Base-by-base conservation (phyloP, 2,113 vertebrate genomes). In the Nipponia nippon region DNA sequence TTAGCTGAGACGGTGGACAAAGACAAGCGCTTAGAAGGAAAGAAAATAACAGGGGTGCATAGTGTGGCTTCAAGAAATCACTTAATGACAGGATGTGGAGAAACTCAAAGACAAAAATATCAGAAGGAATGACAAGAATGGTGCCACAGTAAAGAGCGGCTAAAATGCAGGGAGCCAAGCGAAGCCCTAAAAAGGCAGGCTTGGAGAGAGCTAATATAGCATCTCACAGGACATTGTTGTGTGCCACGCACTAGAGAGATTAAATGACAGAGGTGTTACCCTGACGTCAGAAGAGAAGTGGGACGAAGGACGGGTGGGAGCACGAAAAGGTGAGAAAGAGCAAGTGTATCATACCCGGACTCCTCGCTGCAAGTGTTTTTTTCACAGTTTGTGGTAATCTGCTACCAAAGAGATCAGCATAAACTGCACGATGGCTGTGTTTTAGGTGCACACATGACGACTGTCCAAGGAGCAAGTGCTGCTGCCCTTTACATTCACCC, bases 51-150 rank as follows among this genome's bases (percentile, higher is more conserved):
- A 96, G 94, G 90, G 92, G 44, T 67, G 34, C n/a, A 6, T 77
- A 83, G 16, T 71, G 89, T 63, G 91, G 95, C 91, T 97, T 96
- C 89, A 90, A 81, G 76, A 81, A 96, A 92, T 87, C 75, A 38
- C 61, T 80, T 96, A 94, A 96, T 92, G 85, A 95, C 93, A 94
- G 96, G 95, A 96, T 96, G 92, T 90, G 90, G 91, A 89, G 91
- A 93, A 96, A 96, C 67, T 93, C 90, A 95, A 96, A 97, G 91
- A 83, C 91, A 93, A 92, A 97, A 97, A 96, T 96, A 95, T 69
- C 93, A 93, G 93, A 75, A 93, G n/a, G 93, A 96, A 96, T 87
- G 23, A 94, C 23, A 50, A 87, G 91, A 93, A 95, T 56, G 69
- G 56, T 95, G 67, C 92, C 89, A 78, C 76, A 93, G 82, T 50